Conservation (phyloP, 2,888 invertebrate species). For the Hololepta plana region DNA sequence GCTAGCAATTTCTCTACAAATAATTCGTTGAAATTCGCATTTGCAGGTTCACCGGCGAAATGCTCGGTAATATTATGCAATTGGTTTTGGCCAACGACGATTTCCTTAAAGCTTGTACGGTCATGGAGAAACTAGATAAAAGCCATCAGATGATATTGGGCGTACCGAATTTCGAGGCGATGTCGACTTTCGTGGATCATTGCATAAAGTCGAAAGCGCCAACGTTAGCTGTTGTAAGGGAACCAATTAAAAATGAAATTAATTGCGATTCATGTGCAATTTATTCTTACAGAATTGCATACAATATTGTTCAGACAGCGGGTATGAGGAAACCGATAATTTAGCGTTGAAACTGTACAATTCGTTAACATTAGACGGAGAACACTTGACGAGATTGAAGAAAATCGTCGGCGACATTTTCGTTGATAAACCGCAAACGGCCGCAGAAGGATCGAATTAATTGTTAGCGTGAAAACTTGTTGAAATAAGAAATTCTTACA, state of each 20-base stretch:
- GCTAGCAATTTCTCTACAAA: neutral
- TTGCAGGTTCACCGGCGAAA: conserved; percentile 37
- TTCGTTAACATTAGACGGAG: conserved; percentile 28
- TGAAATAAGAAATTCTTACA: no score
- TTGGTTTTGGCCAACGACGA: conserved; percentile 27
- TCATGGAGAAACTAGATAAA: conserved; percentile 34
- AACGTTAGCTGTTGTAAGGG: conserved; percentile 33
- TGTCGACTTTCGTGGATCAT: conserved; percentile 34
- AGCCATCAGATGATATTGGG: conserved; percentile 34
- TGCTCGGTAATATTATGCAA: conserved; percentile 39
- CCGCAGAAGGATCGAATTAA: no score
- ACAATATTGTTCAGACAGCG: conserved; percentile 37
- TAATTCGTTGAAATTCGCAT: conserved; percentile 1
- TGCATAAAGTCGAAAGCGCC: conserved; percentile 33
- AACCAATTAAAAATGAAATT: conserved; percentile 1
- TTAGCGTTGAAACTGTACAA: conserved; percentile 26
- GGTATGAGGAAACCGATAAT: conserved; percentile 28
- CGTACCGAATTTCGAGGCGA: conserved; percentile 30
- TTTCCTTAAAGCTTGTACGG: conserved; percentile 32
- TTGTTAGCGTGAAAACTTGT: no score
- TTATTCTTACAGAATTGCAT: conserved; percentile 29
- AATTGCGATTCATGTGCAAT: conserved; percentile 4
- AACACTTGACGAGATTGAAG: conserved; percentile 28
- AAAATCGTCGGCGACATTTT: conserved; percentile 33
- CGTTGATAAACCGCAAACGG: no score